These are phyloP conservation scores for Micropterix aruncella DNA, from an alignment of 2,888 invertebrate species.

Conservation along the genomic window DNA sequence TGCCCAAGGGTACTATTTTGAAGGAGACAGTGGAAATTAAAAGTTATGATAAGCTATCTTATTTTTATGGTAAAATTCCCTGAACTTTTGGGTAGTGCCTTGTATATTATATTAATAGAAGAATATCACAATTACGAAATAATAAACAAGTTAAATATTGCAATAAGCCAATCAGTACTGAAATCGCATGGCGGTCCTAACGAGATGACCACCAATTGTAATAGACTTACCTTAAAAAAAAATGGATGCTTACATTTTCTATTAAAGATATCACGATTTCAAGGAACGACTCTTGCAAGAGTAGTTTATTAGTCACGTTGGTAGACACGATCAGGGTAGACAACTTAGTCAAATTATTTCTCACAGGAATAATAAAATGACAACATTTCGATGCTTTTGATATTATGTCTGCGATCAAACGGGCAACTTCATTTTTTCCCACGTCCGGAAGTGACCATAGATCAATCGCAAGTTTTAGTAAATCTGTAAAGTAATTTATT, in stretches of 20 bases:
- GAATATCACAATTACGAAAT: no score
- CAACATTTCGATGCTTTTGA: background rate
- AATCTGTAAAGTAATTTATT: background rate
- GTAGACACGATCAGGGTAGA: background rate
- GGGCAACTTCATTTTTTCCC: background rate
- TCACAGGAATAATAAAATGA: background rate
- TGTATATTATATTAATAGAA: no score
- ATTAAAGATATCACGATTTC: background rate
- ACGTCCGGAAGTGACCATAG: background rate
- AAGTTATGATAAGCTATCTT: no score
- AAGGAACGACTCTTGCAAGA: background rate
- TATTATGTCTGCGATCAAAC: background rate
- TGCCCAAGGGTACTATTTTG: no score
- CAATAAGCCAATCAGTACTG: no score
- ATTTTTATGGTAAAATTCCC: no score
- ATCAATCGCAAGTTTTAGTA: background rate
- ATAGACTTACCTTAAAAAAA: background rate
- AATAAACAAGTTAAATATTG: no score
- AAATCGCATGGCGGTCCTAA: no score
- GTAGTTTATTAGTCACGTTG: background rate
- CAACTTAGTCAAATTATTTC: background rate
- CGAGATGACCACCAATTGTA: no score
- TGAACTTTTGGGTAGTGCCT: no score
- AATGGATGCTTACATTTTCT: background rate
- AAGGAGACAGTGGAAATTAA: no score